A percentile compares a stretch with the other conserved stretches of the same genome.
phyloP scores from a whole-genome alignment of 2,797 vertebrate genomes.

The Tauraco hartlaubi region DNA sequence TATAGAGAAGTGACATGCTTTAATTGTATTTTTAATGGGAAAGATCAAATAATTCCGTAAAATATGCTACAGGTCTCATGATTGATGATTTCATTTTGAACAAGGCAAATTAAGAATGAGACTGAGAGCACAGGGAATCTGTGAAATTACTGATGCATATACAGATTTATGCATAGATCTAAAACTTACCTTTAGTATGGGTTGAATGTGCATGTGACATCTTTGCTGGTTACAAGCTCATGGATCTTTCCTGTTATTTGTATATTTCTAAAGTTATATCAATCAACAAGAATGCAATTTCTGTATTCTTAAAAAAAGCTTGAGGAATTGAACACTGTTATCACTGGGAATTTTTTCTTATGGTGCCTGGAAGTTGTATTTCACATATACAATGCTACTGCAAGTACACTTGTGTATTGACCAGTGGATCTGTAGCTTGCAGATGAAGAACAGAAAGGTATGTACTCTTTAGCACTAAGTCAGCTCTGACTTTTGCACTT shows the following conservation, averaged over 20 bases:
- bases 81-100: conserved; percentile 30
- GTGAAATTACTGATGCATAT: neutral
- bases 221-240: neutral
- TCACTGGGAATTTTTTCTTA: neutral
- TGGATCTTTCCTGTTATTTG: neutral
- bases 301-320: neutral
- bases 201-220: neutral
- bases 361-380: neutral
- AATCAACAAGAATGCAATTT: neutral
- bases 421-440: neutral
- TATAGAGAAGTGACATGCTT: neutral
- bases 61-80: neutral
- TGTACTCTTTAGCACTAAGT: neutral
- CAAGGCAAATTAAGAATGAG: conserved; percentile 25
- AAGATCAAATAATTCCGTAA: conserved; percentile 27
- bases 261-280: neutral
- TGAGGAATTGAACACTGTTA: neutral
- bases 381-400: neutral
- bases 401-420: neutral
- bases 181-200: neutral
- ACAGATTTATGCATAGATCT: neutral
- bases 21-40: conserved; percentile 56
- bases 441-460: neutral
- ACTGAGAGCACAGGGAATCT: neutral
- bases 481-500: neutral